Evolutionary conservation across 2,113 vertebrate species (phyloP).

Genomic region (Gallinago undulata): DNA sequence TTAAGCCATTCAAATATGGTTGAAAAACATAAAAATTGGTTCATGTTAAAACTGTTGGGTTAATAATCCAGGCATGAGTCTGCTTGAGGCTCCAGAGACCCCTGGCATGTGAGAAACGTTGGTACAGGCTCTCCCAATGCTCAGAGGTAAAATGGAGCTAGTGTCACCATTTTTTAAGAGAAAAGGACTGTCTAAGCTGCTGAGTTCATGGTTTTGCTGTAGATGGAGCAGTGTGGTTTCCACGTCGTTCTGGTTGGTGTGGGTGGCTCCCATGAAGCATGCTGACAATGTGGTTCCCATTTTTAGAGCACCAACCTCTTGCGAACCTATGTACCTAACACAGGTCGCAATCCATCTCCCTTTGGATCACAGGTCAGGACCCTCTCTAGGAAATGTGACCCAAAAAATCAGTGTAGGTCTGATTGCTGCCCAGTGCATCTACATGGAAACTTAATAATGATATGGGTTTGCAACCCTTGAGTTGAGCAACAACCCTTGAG

Average conservation of each 20-base stretch:
- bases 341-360: neutral
- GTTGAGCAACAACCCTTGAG: no score
- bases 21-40: neutral
- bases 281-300: neutral
- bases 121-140: neutral
- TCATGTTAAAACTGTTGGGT: neutral
- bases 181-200: neutral
- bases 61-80: neutral
- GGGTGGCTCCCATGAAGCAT: neutral
- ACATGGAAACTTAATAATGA: neutral
- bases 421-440: neutral
- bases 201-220: neutral
- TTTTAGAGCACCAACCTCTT: neutral
- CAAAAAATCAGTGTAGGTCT: neutral
- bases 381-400: neutral
- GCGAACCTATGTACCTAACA: neutral
- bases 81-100: neutral
- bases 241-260: neutral
- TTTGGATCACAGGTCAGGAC: neutral
- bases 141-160: neutral
- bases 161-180: neutral
- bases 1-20: neutral
- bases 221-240: neutral
- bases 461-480: no score
- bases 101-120: neutral